Conservation (phyloP, 2,888 invertebrate species). For the Globia sparganii region DNA sequence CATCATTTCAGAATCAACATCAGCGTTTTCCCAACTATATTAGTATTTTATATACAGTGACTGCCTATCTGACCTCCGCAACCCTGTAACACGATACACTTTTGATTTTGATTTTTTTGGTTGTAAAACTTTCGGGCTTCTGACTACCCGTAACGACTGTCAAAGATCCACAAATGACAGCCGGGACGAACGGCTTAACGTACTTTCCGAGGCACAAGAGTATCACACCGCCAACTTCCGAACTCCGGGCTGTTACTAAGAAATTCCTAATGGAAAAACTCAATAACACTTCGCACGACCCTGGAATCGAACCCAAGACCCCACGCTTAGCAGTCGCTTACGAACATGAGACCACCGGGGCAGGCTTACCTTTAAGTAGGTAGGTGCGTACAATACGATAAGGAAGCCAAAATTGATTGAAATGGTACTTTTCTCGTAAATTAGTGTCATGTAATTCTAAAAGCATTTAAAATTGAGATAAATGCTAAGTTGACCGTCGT, state of each 20-base stretch:
- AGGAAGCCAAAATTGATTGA: not conserved
- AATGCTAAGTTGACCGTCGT: not conserved
- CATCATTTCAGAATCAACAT: not conserved
- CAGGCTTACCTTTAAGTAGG: not conserved
- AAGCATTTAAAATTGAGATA: constrained; percentile 7
- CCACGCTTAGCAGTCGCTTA: too few relatives aligned
- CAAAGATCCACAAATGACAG: not conserved
- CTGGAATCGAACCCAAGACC: too few relatives aligned
- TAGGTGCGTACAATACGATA: not conserved
- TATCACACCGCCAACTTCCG: too few relatives aligned
- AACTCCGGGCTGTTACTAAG: too few relatives aligned
- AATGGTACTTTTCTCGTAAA: not conserved
- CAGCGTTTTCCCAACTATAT: not conserved
- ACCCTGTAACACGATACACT: not conserved
- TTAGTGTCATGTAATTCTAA: not conserved
- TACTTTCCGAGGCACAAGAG: not conserved
- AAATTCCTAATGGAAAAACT: too few relatives aligned
- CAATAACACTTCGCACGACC: too few relatives aligned
- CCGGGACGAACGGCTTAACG: too few relatives aligned
- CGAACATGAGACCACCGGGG: too few relatives aligned
- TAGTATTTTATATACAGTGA: not conserved
- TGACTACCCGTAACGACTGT: not conserved
- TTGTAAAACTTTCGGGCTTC: not conserved
- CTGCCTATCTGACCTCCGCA: not conserved
- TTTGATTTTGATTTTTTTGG: too few relatives aligned